These are phyloP conservation scores for Dromiciops gliroides DNA, from an alignment of 2,113 vertebrate species.

Conservation along the genomic window DNA sequence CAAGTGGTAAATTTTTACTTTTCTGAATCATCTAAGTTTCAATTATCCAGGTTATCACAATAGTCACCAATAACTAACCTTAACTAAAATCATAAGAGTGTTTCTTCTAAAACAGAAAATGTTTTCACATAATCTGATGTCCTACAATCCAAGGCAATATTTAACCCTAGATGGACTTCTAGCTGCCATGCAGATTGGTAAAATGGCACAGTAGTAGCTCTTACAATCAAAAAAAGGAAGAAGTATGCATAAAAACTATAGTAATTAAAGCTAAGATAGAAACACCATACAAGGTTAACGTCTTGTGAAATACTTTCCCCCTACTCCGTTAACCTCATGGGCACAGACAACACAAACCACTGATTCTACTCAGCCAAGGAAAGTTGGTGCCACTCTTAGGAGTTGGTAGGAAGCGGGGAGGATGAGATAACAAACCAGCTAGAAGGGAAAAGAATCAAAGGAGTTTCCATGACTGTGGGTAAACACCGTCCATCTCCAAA, in stretches of 20 bases:
- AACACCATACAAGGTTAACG: not conserved
- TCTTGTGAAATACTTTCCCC: not conserved
- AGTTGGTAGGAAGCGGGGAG: not conserved
- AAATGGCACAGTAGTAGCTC: not conserved
- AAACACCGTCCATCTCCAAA: not conserved
- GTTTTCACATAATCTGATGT: slow-evolving; percentile 16
- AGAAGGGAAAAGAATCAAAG: not conserved
- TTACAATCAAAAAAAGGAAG: not conserved
- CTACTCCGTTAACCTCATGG: not conserved
- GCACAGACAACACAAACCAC: not conserved
- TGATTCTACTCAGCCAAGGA: not conserved
- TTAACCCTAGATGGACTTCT: not conserved
- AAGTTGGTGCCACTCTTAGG: no score
- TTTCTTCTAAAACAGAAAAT: slow-evolving; percentile 59
- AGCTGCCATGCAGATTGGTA: not conserved
- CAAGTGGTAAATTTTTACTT: slow-evolving; percentile 29
- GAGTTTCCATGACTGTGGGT: not conserved
- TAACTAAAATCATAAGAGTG: not conserved
- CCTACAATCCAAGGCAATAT: not conserved
- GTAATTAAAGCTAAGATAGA: not conserved
- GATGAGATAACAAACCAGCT: no score
- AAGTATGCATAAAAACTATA: not conserved
- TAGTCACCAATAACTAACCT: slow-evolving; percentile 25
- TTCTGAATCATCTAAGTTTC: slow-evolving; percentile 46
- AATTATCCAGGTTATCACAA: slow-evolving; percentile 14